Evolutionary conservation across 2,888 invertebrate genomes (phyloP).

Genomic region (Aspidiotus destructor): DNA sequence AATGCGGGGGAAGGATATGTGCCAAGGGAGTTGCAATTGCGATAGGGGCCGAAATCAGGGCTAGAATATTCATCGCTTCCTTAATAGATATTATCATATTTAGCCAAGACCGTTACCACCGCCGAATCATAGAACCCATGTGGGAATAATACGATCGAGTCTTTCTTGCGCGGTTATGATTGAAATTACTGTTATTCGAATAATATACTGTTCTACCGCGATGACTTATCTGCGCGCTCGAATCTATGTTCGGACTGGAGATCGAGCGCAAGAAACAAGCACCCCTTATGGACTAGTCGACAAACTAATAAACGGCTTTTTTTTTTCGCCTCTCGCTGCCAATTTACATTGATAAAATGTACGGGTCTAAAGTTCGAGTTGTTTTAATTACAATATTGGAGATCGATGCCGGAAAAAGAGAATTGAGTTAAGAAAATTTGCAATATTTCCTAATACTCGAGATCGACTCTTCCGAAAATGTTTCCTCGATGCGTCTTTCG

Average conservation of each 20-base stretch:
- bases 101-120: constrained; percentile 31
- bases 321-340: not conserved
- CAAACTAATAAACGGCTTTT: not conserved
- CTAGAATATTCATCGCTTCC: constrained; percentile 32
- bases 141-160: constrained; percentile 23
- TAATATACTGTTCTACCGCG: not conserved
- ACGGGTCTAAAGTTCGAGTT: too few species aligned
- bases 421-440: too few species aligned
- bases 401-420: too few species aligned
- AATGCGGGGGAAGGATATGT: constrained; percentile 4
- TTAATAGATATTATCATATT: constrained; percentile 32
- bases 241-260: not conserved
- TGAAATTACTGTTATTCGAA: constrained; percentile 18
- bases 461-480: too few species aligned
- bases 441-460: too few species aligned
- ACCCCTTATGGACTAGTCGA: not conserved
- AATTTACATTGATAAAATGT: too few species aligned
- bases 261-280: not conserved
- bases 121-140: constrained; percentile 32
- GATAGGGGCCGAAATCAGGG: constrained; percentile 28
- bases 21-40: constrained; percentile 17
- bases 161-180: constrained; percentile 26
- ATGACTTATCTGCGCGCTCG: constrained; percentile 4
- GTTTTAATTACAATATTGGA: too few species aligned
- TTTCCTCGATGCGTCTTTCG: too few species aligned